phyloP scores from a whole-genome alignment of 2,888 invertebrate genomes.

The Eucera pruinosa region DNA sequence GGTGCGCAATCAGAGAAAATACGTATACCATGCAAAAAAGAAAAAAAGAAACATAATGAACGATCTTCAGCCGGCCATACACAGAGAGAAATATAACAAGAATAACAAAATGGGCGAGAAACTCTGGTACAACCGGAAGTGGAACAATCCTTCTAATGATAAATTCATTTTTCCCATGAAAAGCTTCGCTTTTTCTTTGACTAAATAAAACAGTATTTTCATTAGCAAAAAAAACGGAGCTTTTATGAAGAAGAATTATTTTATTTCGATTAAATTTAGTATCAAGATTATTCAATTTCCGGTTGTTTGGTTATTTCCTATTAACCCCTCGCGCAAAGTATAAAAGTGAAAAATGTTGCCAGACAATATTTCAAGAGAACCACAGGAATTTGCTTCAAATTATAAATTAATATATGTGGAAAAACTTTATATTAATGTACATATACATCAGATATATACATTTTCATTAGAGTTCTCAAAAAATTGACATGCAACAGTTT shows the following conservation, averaged over 20 bases:
- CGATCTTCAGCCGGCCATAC: conserved; percentile 41
- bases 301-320: conserved; percentile 11
- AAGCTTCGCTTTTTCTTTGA: neutral
- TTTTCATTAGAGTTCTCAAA: neutral
- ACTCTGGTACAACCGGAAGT: neutral
- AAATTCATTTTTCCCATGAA: neutral
- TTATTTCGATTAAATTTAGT: neutral
- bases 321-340: conserved; percentile 9
- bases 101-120: neutral
- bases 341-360: conserved; percentile 15
- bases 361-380: conserved; percentile 10
- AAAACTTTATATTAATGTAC: no score
- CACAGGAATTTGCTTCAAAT: neutral
- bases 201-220: neutral
- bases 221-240: neutral
- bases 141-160: neutral
- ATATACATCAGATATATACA: no score
- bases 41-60: conserved; percentile 34
- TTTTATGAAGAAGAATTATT: neutral
- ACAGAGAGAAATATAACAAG: conserved; percentile 20
- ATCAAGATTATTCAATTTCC: neutral
- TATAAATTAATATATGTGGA: no score
- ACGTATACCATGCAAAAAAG: conserved; percentile 49
- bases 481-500: conserved; percentile 2
- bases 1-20: conserved; percentile 24